phyloP scores from a whole-genome alignment of 2,888 invertebrate genomes.

The Cantharis rustica region DNA sequence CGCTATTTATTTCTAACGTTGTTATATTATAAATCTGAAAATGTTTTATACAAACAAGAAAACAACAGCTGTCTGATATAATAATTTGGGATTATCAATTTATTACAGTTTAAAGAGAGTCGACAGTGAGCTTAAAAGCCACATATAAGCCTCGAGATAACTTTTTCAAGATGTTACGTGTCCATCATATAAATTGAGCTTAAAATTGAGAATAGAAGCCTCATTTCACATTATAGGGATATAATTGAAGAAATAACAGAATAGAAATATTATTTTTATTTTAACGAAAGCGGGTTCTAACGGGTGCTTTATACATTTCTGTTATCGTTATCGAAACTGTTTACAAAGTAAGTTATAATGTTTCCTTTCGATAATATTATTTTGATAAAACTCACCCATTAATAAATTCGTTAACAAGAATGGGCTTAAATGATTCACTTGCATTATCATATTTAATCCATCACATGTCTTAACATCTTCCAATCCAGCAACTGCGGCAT shows the following conservation, averaged over 20 bases:
- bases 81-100: neutral
- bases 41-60: neutral
- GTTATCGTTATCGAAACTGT: neutral
- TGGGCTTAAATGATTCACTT: slow-evolving; percentile 66
- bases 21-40: neutral
- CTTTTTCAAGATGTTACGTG: neutral
- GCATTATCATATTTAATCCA: slow-evolving; percentile 66
- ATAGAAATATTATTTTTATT: neutral
- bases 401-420: slow-evolving; percentile 71
- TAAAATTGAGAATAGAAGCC: neutral
- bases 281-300: neutral
- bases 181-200: neutral
- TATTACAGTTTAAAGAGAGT: neutral
- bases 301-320: neutral
- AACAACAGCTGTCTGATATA: neutral
- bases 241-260: slow-evolving; percentile 3
- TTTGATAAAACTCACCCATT: slow-evolving; percentile 50
- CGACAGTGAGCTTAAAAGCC: neutral
- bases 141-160: neutral
- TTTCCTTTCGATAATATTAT: neutral
- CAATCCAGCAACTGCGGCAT: slow-evolving; percentile 63
- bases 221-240: neutral
- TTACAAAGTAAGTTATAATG: neutral
- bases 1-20: neutral
- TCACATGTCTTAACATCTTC: slow-evolving; percentile 60